These are phyloP conservation scores for Portevinia maculata DNA, from an alignment of 2,888 invertebrate genomes.

Conservation along the genomic window DNA sequence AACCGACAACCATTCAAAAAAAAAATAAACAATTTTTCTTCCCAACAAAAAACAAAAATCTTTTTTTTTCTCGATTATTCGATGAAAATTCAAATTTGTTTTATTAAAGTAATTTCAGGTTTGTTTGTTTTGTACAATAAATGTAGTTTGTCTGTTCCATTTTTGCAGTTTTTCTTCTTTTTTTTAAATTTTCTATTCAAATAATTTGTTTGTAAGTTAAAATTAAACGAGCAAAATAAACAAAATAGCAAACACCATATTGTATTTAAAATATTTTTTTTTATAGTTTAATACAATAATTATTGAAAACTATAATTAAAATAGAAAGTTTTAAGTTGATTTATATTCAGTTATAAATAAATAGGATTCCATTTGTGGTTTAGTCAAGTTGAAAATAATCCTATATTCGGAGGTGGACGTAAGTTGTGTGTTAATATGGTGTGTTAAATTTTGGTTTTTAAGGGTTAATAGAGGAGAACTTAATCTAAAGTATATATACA, in stretches of 20 bases:
- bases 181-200: conserved; percentile 22
- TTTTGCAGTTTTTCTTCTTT: conserved; percentile 25
- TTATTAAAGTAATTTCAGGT: conserved; percentile 63
- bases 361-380: conserved; percentile 25
- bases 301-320: conserved; percentile 38
- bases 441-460: conserved; percentile 9
- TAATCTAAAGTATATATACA: conserved; percentile 49
- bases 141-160: conserved; percentile 43
- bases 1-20: conserved; percentile 57
- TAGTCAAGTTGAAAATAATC: conserved; percentile 36
- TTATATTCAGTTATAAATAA: conserved; percentile 36
- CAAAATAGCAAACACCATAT: conserved; percentile 61
- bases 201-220: conserved; percentile 51
- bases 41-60: conserved; percentile 57
- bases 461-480: conserved; percentile 42
- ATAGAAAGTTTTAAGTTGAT: conserved; percentile 31
- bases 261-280: conserved; percentile 1
- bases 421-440: conserved; percentile 59
- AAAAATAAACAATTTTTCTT: conserved; percentile 12
- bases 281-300: conserved; percentile 22
- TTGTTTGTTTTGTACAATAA: conserved; percentile 68
- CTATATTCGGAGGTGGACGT: conserved; percentile 14
- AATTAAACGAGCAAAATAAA: conserved; percentile 64
- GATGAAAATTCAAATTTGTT: conserved; percentile 57
- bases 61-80: conserved; percentile 48